phyloP scores from a whole-genome alignment of 2,113 vertebrate species.

The Gymnocephalus cernua region DNA sequence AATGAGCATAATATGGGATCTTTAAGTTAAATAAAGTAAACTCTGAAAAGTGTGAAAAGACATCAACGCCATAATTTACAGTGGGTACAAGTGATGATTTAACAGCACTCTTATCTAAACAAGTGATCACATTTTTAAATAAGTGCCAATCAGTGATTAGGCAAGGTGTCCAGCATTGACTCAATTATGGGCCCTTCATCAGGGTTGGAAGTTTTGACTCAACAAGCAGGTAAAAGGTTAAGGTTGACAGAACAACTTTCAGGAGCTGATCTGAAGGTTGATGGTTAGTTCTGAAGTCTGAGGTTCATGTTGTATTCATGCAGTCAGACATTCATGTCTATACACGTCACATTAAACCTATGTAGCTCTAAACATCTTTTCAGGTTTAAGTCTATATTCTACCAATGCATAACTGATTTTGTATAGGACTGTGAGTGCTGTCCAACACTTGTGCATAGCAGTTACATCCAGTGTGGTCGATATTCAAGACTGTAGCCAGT shows the following conservation, averaged over 20 bases:
- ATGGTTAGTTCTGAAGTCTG: slow-evolving; percentile 2
- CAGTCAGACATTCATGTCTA: slow-evolving; percentile 11
- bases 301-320: background rate
- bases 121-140: background rate
- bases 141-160: background rate
- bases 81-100: too few relatives aligned
- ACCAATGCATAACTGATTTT: too few relatives aligned
- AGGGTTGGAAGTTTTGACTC: background rate
- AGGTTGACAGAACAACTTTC: slow-evolving; percentile 80
- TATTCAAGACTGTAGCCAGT: too few relatives aligned
- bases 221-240: background rate
- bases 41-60: background rate
- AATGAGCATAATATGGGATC: too few relatives aligned
- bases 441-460: too few relatives aligned
- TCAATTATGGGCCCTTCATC: background rate
- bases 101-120: background rate
- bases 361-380: background rate
- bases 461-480: too few relatives aligned
- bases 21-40: background rate
- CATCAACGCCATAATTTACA: background rate
- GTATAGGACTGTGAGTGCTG: too few relatives aligned
- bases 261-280: slow-evolving; percentile 37
- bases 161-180: slow-evolving; percentile 3
- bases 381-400: background rate
- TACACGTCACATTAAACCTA: too few relatives aligned